Evolutionary conservation across 2,113 vertebrate species (phyloP), one percentile per base, ranked within the genome.

Genomic region (Oreochromis aureus): DNA sequence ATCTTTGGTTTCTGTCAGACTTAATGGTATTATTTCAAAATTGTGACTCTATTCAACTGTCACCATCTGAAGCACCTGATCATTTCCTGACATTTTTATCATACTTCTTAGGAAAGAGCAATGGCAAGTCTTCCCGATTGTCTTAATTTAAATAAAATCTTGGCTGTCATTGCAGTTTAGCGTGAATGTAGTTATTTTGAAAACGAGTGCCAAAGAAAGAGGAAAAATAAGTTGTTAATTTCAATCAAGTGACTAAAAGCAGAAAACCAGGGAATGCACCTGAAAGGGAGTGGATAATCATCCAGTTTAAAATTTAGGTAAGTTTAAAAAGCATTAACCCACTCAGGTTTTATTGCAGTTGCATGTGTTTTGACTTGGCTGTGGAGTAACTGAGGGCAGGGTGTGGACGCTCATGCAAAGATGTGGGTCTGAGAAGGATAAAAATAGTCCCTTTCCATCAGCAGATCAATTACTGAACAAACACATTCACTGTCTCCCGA

Each of bases 401-500:
- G 13, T 87, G 58, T 85, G 86, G 83, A 80, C 4, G 59, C 71
- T 81, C 81, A 86, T 76, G 85, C 51, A n/a, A 44, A 59, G 85
- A 85, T 87, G 39, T 87, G 86, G 56, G 53, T 51, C 39, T 69
- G 24, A 36, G 54, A 22, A 81, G 18, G 66, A 86, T 61, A 80
- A 84, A 87, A 92, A 90, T 89, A 90, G 78, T 81, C n/a, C 55
- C 53, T 80, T 61, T 91, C 69, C 55, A 86, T 90, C 90, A 89
- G 36, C n/a, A 66, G 76, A 53, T 32, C 91, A 55, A 93, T 87
- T 87, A 87, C 61, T 80, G 69, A 90, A 66, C 51, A 87, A 84
- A 81, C 85, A 90, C 80, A 80, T 80, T 89, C 80, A 87, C 79
- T 83, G 83, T 82, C 80, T 84, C 82, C 34, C 4, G 13, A 80